Evolutionary conservation across 1,140 invertebrate genomes (phyloP).

Genomic region (Pissodes strobi): DNA sequence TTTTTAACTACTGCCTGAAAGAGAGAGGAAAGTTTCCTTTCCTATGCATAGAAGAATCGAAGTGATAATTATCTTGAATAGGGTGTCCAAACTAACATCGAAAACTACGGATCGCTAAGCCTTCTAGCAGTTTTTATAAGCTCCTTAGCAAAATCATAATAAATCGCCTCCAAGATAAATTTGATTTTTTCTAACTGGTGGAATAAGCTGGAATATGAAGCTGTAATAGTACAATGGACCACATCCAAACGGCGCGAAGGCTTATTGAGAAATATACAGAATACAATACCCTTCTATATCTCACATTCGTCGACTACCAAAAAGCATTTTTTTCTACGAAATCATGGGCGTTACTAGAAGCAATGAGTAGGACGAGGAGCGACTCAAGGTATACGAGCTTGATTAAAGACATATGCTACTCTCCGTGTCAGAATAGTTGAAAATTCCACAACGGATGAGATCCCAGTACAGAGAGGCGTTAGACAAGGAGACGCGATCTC

Average conservation of each 20-base stretch:
- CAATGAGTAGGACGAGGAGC: too few relatives aligned
- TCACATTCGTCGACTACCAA: slow-evolving; percentile 9
- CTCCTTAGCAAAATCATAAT: too few relatives aligned
- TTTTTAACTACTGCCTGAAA: too few relatives aligned
- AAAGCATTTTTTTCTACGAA: background rate
- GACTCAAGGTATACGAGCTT: background rate
- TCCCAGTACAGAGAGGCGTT: too few relatives aligned
- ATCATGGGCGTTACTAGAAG: background rate
- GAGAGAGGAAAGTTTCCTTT: too few relatives aligned
- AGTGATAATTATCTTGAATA: too few relatives aligned
- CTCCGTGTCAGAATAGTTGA: background rate
- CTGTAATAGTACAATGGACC: background rate
- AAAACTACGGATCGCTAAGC: too few relatives aligned
- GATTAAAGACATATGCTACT: background rate
- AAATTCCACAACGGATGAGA: background rate
- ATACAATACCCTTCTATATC: slow-evolving; percentile 5
- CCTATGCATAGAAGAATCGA: too few relatives aligned
- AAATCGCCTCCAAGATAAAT: too few relatives aligned
- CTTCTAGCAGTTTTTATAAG: too few relatives aligned
- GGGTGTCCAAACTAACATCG: too few relatives aligned
- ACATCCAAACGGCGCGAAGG: background rate
- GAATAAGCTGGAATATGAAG: background rate
- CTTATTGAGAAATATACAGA: slow-evolving; percentile 14
- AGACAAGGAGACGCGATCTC: background rate
- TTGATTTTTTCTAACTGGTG: background rate